These are phyloP conservation scores for Cydia strobilella DNA, from an alignment of 1,140 invertebrate genomes.

Conservation along the genomic window DNA sequence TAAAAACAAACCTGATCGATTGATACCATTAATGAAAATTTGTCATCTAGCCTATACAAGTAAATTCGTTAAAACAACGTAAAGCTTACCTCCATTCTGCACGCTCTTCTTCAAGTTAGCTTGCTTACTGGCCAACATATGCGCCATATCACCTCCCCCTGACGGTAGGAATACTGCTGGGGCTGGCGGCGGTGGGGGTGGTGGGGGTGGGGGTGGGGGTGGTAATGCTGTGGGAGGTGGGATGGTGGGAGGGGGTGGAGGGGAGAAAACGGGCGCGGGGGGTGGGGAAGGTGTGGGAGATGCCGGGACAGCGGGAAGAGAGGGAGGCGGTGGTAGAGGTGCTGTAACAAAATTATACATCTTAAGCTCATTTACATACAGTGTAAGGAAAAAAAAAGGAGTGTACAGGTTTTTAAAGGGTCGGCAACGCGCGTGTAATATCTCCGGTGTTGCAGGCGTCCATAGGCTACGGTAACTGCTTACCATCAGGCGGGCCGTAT, in stretches of 20 bases:
- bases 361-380: too few relatives aligned
- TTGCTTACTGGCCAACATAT: constrained; percentile 80
- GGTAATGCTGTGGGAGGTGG: constrained; percentile 32
- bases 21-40: too few relatives aligned
- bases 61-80: too few relatives aligned
- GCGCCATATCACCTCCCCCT: constrained; percentile 81
- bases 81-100: constrained; percentile 57
- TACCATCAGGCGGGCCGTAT: too few relatives aligned
- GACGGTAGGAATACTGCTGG: constrained; percentile 23
- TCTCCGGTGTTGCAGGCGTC: too few relatives aligned
- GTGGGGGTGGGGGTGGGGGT: constrained; percentile 34
- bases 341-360: constrained; percentile 18
- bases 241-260: constrained; percentile 39
- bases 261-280: constrained; percentile 51
- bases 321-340: neutral
- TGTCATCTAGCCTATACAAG: too few relatives aligned
- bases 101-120: constrained; percentile 69
- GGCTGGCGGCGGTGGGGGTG: constrained; percentile 40
- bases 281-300: constrained; percentile 63
- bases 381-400: too few relatives aligned
- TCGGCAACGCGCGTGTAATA: too few relatives aligned
- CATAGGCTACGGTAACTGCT: too few relatives aligned
- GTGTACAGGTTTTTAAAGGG: too few relatives aligned
- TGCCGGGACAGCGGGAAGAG: neutral
- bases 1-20: too few relatives aligned